Evolutionary conservation across 1,140 invertebrate species (phyloP), one percentile per base, ranked within the genome.

Genomic region (Diuraphis noxia): DNA sequence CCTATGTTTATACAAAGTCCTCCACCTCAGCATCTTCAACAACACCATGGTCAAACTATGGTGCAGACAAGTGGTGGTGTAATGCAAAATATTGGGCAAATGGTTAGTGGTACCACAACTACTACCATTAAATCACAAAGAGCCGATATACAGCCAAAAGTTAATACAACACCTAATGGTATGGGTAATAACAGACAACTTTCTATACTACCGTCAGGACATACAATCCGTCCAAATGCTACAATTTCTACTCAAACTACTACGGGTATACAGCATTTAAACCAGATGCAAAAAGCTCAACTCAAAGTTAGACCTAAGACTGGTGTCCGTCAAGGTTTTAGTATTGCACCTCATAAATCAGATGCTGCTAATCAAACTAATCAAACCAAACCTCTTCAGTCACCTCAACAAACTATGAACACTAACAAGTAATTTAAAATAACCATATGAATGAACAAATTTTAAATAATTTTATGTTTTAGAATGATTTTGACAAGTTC

Each of bases 1-100:
- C 93, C 92, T 5, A 98, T 98, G 96, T 97, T 97, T 93, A 97
- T 98, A 92, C 97, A 97, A 93, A 97, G 96, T 93, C 96, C 97
- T 23, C 96, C 97, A 92, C 95, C 95, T 38, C 93, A 94, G 0
- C 93, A 93, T 8, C 93, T 95, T 36, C 94, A 95, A 91, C 94
- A 95, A 30, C 95, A 96, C 92, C 96, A 96, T 94, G 94, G 95
- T 95, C 93, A 94, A 94, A 94, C 77, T 46, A 93, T 77, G 72
- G 79, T 86, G 6, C 92, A 92, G 88, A 85, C 92, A 17, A 92
- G 88, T 86, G 79, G 86, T 92, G 79, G 88, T 36, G 88, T 90
- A n/a, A 92, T 92, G 43, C 92, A 92, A 82, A 88, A 72, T 77
- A 86, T 92, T 91, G 43, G 49, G 5, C 92, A 91, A 92, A 91